A percentile compares a stretch with the other conserved stretches of the same genome.
Conservation (phyloP, 2,888 invertebrate genomes). For the Drosophila kokeensis region DNA sequence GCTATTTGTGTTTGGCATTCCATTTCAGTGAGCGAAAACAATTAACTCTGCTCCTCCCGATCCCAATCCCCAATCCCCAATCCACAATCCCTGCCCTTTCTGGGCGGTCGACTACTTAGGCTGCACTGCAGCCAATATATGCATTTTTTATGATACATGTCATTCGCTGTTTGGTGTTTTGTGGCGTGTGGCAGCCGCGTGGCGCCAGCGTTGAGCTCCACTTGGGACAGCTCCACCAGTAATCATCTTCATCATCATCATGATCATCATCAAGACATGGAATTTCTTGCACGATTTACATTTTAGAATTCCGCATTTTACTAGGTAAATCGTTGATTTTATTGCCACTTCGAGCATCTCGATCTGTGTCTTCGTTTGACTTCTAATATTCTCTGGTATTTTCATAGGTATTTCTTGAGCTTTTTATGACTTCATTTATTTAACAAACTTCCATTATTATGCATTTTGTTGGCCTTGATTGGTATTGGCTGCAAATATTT, state of each 20-base stretch:
- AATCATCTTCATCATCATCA: neutral
- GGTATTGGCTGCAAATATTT: neutral
- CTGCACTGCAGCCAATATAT: constrained; percentile 28
- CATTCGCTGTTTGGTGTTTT: constrained; percentile 27
- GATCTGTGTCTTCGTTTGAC: constrained; percentile 22
- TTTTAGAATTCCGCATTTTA: constrained; percentile 22
- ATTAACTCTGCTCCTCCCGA: constrained; percentile 43
- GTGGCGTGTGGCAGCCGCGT: constrained; percentile 18
- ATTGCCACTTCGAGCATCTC: constrained; percentile 3
- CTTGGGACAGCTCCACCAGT: constrained; percentile 35
- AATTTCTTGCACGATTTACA: constrained; percentile 44
- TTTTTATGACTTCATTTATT: constrained; percentile 1
- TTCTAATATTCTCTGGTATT: constrained; percentile 12
- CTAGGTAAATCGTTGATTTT: constrained; percentile 22
- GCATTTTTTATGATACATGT: constrained; percentile 59
- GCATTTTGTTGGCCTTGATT: neutral
- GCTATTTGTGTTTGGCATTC: constrained; percentile 76
- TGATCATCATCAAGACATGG: constrained; percentile 32
- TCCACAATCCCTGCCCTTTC: neutral
- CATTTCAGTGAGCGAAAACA: constrained; percentile 59
- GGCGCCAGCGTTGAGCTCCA: constrained; percentile 47
- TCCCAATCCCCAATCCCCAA: neutral
- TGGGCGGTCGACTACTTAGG: constrained; percentile 42
- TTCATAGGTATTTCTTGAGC: constrained; percentile 5
- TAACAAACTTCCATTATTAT: neutral